Evolutionary conservation across 2,113 vertebrate species (phyloP).

Genomic region (Poeciliopsis prolifica): DNA sequence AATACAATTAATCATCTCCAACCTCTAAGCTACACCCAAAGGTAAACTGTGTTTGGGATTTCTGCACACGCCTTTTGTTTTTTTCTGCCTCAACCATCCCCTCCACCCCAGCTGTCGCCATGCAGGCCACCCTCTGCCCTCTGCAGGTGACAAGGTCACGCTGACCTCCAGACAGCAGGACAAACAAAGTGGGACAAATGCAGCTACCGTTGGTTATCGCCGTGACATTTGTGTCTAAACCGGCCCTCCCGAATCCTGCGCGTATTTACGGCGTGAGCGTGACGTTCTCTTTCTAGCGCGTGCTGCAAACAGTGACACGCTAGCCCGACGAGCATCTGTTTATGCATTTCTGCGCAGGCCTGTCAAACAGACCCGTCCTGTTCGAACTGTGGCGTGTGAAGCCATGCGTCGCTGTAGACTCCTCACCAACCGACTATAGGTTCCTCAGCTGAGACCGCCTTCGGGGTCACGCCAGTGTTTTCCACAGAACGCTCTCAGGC

Average conservation of each 20-base stretch:
- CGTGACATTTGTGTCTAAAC: not conserved
- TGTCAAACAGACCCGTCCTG: not conserved
- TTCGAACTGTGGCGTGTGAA: slow-evolving; percentile 9
- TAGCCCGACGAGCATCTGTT: slow-evolving; percentile 4
- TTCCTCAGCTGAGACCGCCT: slow-evolving; percentile 43
- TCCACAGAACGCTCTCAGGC: slow-evolving; percentile 37
- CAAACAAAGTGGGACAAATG: slow-evolving; percentile 7
- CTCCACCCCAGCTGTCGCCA: not conserved
- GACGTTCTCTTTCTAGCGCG: not conserved
- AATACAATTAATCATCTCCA: slow-evolving; percentile 4
- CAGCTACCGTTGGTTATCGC: not conserved
- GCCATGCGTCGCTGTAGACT: slow-evolving; percentile 4
- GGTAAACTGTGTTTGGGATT: not conserved
- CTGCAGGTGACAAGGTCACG: slow-evolving; percentile 64
- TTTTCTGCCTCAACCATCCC: not conserved
- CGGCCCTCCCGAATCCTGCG: not conserved
- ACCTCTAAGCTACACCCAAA: slow-evolving; percentile 13
- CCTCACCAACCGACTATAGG: slow-evolving; percentile 21
- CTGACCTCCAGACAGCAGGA: slow-evolving; percentile 55
- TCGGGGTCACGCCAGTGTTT: slow-evolving; percentile 58
- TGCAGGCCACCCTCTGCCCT: slow-evolving; percentile 43
- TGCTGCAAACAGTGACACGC: not conserved
- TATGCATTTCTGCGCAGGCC: not conserved
- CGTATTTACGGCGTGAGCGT: not conserved
- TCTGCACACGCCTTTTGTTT: slow-evolving; percentile 12